phyloP scores from a whole-genome alignment of 2,888 invertebrate genomes.

The Mantis religiosa region DNA sequence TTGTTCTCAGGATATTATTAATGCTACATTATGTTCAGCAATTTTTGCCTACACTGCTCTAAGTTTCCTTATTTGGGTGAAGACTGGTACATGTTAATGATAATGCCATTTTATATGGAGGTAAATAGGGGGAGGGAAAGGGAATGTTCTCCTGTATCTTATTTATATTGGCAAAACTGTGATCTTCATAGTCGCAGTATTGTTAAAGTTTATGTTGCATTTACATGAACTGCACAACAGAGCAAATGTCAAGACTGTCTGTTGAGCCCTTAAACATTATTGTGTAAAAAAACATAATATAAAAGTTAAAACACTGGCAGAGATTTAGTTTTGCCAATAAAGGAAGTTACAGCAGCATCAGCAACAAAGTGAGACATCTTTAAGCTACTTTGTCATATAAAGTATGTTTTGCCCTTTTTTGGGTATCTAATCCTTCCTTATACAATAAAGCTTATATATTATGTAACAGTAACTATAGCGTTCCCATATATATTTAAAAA shows the following conservation, averaged over 20 bases:
- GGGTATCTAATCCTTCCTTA: conserved; percentile 11
- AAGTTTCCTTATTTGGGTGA: neutral
- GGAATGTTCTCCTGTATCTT: neutral
- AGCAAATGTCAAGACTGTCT: neutral
- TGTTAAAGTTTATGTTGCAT: neutral
- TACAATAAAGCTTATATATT: neutral
- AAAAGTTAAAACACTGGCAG: neutral
- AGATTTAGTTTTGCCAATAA: conserved; percentile 5
- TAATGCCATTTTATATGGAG: neutral
- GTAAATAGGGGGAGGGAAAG: neutral
- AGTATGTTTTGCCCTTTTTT: neutral
- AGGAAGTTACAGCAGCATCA: neutral
- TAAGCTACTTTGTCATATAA: neutral
- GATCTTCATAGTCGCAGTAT: neutral
- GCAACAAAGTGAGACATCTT: neutral
- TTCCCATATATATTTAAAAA: neutral
- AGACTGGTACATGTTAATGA: neutral
- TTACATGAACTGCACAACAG: neutral
- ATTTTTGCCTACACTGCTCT: neutral
- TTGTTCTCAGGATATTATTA: neutral
- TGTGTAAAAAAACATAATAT: neutral
- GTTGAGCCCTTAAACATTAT: neutral
- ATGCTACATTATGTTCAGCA: neutral
- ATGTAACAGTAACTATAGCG: neutral
- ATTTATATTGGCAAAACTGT: neutral